Evolutionary conservation across 2,888 invertebrate genomes (phyloP).

Genomic region (Chorisops tibialis): DNA sequence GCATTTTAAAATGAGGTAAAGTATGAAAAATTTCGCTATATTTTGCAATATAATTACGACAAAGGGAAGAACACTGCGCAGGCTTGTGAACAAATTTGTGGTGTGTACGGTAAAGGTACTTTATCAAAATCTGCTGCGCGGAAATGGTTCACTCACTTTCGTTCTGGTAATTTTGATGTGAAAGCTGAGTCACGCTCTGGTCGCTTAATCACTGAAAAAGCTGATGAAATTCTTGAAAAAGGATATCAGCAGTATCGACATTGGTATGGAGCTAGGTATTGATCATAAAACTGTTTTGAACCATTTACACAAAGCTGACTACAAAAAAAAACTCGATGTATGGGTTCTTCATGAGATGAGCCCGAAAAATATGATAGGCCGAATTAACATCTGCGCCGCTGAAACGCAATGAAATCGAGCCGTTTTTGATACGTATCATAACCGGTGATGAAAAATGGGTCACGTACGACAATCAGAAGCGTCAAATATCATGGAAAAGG

Average conservation of each 20-base stretch:
- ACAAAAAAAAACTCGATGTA: constrained; percentile 32
- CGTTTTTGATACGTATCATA: constrained; percentile 4
- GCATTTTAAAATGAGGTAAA: too few relatives aligned
- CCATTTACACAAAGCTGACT: neutral
- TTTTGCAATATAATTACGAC: neutral
- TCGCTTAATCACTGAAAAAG: too few relatives aligned
- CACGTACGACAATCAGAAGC: neutral
- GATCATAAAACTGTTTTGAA: neutral
- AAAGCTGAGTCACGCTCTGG: constrained; percentile 11
- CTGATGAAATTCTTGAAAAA: too few relatives aligned
- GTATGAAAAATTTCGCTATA: neutral
- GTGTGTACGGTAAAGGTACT: constrained; percentile 1
- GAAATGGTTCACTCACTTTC: constrained; percentile 6
- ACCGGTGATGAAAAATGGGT: constrained; percentile 13
- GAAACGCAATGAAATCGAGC: constrained; percentile 30
- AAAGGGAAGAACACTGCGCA: neutral
- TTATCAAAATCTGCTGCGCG: neutral
- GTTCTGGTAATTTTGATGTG: too few relatives aligned
- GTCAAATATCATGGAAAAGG: too few relatives aligned
- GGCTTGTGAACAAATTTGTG: neutral
- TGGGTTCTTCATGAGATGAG: neutral
- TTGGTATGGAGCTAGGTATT: neutral
- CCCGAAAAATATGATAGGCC: neutral
- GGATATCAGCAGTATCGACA: neutral
- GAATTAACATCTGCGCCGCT: neutral